These are phyloP conservation scores for Haemorhous mexicanus DNA, from an alignment of 2,113 vertebrate species.

Conservation along the genomic window DNA sequence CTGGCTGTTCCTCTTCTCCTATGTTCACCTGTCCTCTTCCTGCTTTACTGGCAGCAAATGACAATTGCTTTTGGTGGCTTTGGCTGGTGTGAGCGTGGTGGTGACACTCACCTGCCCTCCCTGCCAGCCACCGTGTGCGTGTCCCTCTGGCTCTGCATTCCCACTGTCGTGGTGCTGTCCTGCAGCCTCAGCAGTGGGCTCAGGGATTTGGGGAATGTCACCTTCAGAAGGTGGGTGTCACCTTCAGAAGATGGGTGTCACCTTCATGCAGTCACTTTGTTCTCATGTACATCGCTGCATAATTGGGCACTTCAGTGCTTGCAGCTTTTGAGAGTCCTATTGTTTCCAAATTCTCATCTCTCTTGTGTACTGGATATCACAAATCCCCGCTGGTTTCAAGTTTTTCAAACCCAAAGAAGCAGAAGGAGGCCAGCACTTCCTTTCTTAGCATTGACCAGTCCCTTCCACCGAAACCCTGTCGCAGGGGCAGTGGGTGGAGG, in stretches of 20 bases:
- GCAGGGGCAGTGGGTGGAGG: neutral
- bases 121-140: fast-evolving
- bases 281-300: fast-evolving
- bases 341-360: neutral
- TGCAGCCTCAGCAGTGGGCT: neutral
- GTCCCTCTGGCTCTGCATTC: neutral
- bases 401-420: neutral
- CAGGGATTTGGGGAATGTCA: neutral
- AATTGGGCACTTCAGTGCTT: neutral
- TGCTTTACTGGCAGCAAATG: neutral
- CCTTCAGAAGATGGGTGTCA: neutral
- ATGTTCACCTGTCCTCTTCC: neutral
- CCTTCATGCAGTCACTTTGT: neutral
- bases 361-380: neutral
- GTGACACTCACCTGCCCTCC: neutral
- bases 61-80: neutral
- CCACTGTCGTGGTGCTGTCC: fast-evolving
- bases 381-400: neutral
- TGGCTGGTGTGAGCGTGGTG: neutral
- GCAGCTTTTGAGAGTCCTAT: neutral
- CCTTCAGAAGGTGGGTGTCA: neutral
- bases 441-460: fast-evolving
- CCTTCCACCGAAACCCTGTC: fast-evolving
- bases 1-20: fast-evolving
- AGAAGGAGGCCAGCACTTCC: neutral